Conservation (phyloP, 1,140 invertebrate species). For the Calosoma granatense region DNA sequence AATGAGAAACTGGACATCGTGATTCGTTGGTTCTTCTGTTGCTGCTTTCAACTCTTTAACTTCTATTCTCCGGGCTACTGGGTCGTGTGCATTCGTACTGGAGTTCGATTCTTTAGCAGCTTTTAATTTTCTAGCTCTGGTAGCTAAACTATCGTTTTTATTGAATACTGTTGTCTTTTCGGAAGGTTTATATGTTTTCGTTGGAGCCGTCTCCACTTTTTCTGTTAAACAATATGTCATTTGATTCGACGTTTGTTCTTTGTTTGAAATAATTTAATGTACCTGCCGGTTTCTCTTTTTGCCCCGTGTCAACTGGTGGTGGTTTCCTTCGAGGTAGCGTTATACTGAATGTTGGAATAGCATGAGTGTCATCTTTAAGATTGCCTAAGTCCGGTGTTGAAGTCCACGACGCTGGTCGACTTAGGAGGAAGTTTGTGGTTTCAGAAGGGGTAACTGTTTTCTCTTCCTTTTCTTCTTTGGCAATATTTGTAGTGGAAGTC, state of each 20-base stretch:
- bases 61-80: slow-evolving; percentile 22
- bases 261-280: too few relatives aligned
- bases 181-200: slow-evolving; percentile 16
- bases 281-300: too few relatives aligned
- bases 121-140: slow-evolving; percentile 27
- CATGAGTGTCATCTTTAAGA: slow-evolving; percentile 38
- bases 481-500: slow-evolving; percentile 45
- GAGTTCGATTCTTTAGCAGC: slow-evolving; percentile 22
- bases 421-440: slow-evolving; percentile 12
- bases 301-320: slow-evolving; percentile 44
- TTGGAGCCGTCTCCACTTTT: background rate
- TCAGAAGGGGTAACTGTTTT: background rate
- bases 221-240: background rate
- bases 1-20: slow-evolving; percentile 46
- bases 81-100: slow-evolving; percentile 13
- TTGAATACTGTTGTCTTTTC: slow-evolving; percentile 23
- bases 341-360: slow-evolving; percentile 48
- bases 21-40: slow-evolving; percentile 31
- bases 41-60: slow-evolving; percentile 31
- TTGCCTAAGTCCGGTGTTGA: slow-evolving; percentile 59
- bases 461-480: slow-evolving; percentile 18
- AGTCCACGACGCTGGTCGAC: slow-evolving; percentile 49
- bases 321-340: slow-evolving; percentile 49
- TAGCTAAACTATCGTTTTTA: slow-evolving; percentile 27
- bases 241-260: too few relatives aligned